Evolutionary conservation across 2,888 invertebrate species (phyloP).

Genomic region (Phragmatobia fuliginosa): DNA sequence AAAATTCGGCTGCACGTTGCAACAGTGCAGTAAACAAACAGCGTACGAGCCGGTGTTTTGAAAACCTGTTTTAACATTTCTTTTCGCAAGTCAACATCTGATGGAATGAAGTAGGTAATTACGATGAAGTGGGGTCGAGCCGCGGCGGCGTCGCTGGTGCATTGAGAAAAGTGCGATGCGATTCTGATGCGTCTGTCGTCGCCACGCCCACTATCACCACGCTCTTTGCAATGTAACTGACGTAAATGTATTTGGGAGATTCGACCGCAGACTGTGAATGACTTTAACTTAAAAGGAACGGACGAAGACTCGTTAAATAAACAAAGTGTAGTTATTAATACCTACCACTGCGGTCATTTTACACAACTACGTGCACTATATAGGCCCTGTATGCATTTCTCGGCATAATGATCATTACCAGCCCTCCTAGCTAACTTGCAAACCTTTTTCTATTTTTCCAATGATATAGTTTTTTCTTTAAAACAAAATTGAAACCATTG

Average conservation of each 20-base stretch:
- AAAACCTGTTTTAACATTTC: slow-evolving; percentile 46
- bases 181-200: slow-evolving; percentile 8
- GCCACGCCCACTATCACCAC: not conserved
- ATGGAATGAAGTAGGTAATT: slow-evolving; percentile 43
- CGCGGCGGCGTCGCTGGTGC: slow-evolving; percentile 11
- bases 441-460: too few relatives aligned
- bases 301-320: not conserved
- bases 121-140: slow-evolving; percentile 24
- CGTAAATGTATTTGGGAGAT: slow-evolving; percentile 28
- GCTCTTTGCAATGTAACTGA: slow-evolving; percentile 40
- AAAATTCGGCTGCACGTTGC: slow-evolving; percentile 26
- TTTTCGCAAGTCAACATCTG: slow-evolving; percentile 42
- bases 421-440: too few relatives aligned
- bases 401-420: not conserved
- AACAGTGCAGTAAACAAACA: slow-evolving; percentile 30
- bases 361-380: too few relatives aligned
- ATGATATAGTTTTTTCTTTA: too few relatives aligned
- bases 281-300: not conserved
- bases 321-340: not conserved
- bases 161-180: slow-evolving; percentile 8
- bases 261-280: slow-evolving; percentile 17
- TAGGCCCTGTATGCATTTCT: not conserved
- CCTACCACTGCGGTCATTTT: too few relatives aligned
- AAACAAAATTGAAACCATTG: too few relatives aligned
- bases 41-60: slow-evolving; percentile 28